Evolutionary conservation across 2,797 vertebrate genomes (phyloP).

Genomic region (Kryptolebias ocellatus): DNA sequence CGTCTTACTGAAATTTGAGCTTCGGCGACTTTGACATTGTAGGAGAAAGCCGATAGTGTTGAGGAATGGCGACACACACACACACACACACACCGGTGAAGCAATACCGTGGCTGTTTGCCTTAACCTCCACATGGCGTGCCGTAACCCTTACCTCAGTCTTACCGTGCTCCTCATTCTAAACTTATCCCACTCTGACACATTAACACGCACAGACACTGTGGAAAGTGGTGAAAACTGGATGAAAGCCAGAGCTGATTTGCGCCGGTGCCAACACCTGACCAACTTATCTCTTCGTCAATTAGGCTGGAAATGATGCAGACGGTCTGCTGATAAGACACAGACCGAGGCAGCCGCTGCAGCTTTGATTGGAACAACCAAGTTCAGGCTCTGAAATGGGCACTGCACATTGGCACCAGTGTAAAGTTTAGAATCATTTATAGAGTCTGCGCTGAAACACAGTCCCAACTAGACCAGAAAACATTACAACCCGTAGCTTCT

Average conservation of each 20-base stretch:
- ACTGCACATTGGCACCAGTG: too few relatives aligned
- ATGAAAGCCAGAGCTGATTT: constrained; percentile 59
- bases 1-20: constrained; percentile 23
- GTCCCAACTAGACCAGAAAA: too few relatives aligned
- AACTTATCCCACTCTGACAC: constrained; percentile 41
- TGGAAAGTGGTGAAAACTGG: constrained; percentile 52
- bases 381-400: too few relatives aligned
- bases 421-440: too few relatives aligned
- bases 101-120: constrained; percentile 10
- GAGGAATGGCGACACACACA: constrained; percentile 33
- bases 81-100: constrained; percentile 7
- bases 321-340: constrained; percentile 55
- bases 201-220: constrained; percentile 55
- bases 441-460: too few relatives aligned
- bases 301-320: constrained; percentile 40
- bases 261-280: constrained; percentile 48
- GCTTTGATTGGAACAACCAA: too few relatives aligned
- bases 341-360: constrained; percentile 37
- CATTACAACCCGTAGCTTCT: too few relatives aligned
- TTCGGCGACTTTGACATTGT: constrained; percentile 24
- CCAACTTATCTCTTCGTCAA: constrained; percentile 25
- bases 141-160: constrained; percentile 27
- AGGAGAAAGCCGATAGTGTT: constrained; percentile 30
- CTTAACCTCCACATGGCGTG: constrained; percentile 30
- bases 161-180: constrained; percentile 33